A percentile compares a stretch with the other conserved stretches of the same genome.
Evolutionary conservation across 2,888 invertebrate species (phyloP).

Genomic region (Brachypterus glaber): DNA sequence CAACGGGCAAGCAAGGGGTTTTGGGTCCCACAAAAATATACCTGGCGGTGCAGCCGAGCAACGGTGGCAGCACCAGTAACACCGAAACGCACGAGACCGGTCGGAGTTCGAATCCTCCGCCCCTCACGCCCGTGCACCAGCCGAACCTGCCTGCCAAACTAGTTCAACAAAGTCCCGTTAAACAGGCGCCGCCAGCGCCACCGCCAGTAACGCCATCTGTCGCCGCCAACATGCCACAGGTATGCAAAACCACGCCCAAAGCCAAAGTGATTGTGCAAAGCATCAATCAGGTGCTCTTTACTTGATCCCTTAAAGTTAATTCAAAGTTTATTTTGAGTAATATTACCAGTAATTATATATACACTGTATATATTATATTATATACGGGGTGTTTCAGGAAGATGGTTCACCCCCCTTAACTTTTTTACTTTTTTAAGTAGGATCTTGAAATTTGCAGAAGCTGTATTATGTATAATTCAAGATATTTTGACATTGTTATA

Average conservation of each 20-base stretch:
- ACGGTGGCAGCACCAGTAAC: conserved; percentile 27
- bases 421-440: too few species aligned
- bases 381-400: too few species aligned
- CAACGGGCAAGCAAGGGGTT: conserved; percentile 75
- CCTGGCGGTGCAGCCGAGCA: conserved; percentile 71
- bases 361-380: too few species aligned
- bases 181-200: conserved; percentile 14
- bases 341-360: too few species aligned
- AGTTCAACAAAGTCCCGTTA: conserved; percentile 20
- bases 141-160: conserved; percentile 14
- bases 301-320: too few species aligned
- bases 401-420: too few species aligned
- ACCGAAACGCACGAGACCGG: conserved; percentile 13
- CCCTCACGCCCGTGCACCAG: conserved; percentile 44
- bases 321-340: too few species aligned
- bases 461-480: too few species aligned
- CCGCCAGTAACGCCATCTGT: too few species aligned
- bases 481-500: too few species aligned
- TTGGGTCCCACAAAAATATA: conserved; percentile 80
- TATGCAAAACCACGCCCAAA: conserved; percentile 35
- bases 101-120: conserved; percentile 40
- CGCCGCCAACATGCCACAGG: conserved; percentile 38
- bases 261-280: conserved; percentile 35
- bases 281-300: conserved; percentile 29
- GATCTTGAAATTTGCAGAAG: too few species aligned